phyloP scores from a whole-genome alignment of 2,888 invertebrate genomes.

The Venusia cambrica region DNA sequence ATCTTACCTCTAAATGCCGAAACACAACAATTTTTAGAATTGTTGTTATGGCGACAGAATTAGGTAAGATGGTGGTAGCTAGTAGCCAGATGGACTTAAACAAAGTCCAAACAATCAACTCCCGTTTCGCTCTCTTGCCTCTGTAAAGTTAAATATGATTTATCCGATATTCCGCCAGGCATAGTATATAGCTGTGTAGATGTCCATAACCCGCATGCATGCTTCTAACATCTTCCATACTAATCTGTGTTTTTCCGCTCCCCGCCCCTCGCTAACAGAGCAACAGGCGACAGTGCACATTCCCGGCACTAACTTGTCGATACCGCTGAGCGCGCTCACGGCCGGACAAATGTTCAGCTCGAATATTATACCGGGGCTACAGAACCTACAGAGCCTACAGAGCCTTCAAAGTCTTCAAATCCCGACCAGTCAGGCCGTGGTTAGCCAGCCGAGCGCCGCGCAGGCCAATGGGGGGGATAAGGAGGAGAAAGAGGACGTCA shows the following conservation, averaged over 20 bases:
- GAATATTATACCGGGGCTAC: slow-evolving; percentile 67
- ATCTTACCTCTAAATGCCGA: too few relatives aligned
- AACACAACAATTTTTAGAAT: too few relatives aligned
- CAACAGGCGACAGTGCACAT: slow-evolving; percentile 81
- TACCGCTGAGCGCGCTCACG: slow-evolving; percentile 76
- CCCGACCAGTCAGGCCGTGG: slow-evolving; percentile 41
- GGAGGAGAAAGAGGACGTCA: slow-evolving; percentile 78
- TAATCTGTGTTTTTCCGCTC: slow-evolving; percentile 67
- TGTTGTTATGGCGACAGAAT: too few relatives aligned
- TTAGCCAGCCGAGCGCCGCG: slow-evolving; percentile 6
- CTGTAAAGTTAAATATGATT: too few relatives aligned
- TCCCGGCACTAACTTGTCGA: slow-evolving; percentile 83
- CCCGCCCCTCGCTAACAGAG: slow-evolving; percentile 58
- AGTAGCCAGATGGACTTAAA: too few relatives aligned
- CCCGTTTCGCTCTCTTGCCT: too few relatives aligned
- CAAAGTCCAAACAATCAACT: too few relatives aligned
- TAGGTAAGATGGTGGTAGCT: too few relatives aligned
- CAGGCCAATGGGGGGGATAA: slow-evolving; percentile 74
- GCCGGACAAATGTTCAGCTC: slow-evolving; percentile 77
- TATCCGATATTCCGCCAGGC: too few relatives aligned
- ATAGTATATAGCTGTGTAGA: slow-evolving; percentile 17
- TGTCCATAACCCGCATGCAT: slow-evolving; percentile 43
- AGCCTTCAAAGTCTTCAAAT: slow-evolving; percentile 44
- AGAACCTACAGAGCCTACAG: slow-evolving; percentile 58
- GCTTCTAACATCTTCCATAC: slow-evolving; percentile 61